Conservation (phyloP, 2,113 vertebrate species). For the Stegostoma tigrinum region DNA sequence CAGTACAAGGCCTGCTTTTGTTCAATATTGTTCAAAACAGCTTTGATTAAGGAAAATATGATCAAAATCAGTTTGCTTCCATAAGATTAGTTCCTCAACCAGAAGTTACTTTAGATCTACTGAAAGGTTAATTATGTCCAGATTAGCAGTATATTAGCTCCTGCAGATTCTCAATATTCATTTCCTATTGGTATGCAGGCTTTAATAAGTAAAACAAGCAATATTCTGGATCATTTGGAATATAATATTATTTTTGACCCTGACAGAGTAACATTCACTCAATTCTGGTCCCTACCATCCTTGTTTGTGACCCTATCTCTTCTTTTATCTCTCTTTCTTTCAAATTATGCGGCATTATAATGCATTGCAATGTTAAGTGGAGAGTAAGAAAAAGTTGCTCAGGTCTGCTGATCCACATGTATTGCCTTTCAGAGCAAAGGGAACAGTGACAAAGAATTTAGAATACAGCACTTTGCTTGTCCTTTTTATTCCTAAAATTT, state of each 20-base stretch:
- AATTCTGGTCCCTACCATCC: not conserved
- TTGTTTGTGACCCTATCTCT: not conserved
- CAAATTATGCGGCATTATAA: not conserved
- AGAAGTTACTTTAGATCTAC: not conserved
- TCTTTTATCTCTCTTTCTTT: not conserved
- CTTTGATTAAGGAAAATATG: not conserved
- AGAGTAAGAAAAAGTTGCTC: not conserved
- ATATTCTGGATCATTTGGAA: not conserved
- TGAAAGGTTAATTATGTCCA: constrained; percentile 23
- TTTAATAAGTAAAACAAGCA: not conserved
- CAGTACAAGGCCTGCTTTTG: not conserved
- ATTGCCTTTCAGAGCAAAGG: not conserved
- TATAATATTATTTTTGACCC: not conserved
- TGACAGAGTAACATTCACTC: not conserved
- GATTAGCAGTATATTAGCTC: not conserved
- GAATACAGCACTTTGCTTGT: not conserved
- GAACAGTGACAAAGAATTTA: not conserved
- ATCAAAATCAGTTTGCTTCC: not conserved
- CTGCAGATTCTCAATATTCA: not conserved
- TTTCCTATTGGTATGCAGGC: not conserved
- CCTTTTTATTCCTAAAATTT: not conserved
- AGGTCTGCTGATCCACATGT: not conserved
- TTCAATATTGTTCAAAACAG: not conserved
- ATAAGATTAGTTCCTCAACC: constrained; percentile 3
- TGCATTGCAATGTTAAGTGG: not conserved